Percentiles rank a stretch among this genome's conserved stretches.
phyloP scores from a whole-genome alignment of 2,113 vertebrate species.

The Clarias macrocephalus region DNA sequence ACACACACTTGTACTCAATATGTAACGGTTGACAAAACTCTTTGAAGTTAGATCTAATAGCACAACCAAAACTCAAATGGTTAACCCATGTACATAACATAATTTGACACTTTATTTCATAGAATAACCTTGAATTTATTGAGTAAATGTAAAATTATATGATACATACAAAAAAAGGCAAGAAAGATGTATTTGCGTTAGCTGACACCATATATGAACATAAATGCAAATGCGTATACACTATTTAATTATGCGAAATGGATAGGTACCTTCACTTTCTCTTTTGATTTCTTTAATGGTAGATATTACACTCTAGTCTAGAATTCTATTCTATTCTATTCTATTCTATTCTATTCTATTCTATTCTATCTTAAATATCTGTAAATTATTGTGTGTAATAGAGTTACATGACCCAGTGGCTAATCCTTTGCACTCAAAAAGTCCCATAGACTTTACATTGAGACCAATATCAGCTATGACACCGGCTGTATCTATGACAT shows the following conservation, averaged over 20 bases:
- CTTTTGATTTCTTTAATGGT: neutral
- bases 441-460: no score
- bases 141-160: no score
- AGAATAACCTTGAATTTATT: no score
- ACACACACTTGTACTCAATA: neutral
- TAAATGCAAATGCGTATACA: neutral
- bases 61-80: no score
- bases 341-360: neutral
- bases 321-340: neutral
- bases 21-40: neutral
- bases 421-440: neutral
- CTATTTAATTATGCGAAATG: neutral
- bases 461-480: no score
- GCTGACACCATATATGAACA: neutral
- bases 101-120: no score
- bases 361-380: neutral
- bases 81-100: no score
- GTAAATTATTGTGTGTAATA: neutral
- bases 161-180: neutral
- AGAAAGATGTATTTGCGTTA: neutral
- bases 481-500: no score
- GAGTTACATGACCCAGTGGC: neutral
- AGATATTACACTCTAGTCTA: neutral
- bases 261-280: neutral
- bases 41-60: neutral